Evolutionary conservation across 2,797 vertebrate genomes (phyloP), one percentile per base, ranked within the genome.

Genomic region (Poeciliopsis gracilis): DNA sequence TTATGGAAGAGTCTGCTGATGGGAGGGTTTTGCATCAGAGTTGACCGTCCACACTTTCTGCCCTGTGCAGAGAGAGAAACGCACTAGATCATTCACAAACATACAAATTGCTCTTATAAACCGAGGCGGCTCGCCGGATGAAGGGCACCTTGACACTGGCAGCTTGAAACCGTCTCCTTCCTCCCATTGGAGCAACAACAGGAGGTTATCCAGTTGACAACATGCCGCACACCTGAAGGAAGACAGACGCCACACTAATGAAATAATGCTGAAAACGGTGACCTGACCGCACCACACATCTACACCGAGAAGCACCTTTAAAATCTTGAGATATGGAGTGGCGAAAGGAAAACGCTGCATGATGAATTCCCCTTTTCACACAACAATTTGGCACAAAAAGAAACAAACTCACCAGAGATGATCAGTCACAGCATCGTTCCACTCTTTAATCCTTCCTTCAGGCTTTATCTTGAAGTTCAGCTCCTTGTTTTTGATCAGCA

Each of bases 401-500:
- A 45, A 69, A 69, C n/a, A 49, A 75, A 81, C 92, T 92, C 78
- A 95, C 94, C 90, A 76, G 88, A 87, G 69, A 91, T 79, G 36
- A 95, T 5, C 1, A 63, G 84, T 95, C 93, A 95, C 47, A 93
- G 78, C 93, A 94, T 94, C 0, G 23, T 53, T 76, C 51, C 47
- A 33, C 15, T 69, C 41, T 72, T 38, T 6, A 38, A 8, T 5
- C 12, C 53, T 38, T 71, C 70, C 55, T 63, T 59, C n/a, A 4
- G 0, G 1, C 8, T 61, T n/a, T 1, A 16, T 66, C 23, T 71
- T 25, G 8, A 46, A n/a, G 72, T 81, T 20, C 43, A 55, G 47
- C 30, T 80, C 67, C 45, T 30, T 72, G 55, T 63, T 78, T 36
- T 41, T 11, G 46, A 23, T 72, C 28, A 30, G 30, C 72, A 18